Conservation (phyloP, 2,888 invertebrate genomes). For the Ryuthela nishihirai region DNA sequence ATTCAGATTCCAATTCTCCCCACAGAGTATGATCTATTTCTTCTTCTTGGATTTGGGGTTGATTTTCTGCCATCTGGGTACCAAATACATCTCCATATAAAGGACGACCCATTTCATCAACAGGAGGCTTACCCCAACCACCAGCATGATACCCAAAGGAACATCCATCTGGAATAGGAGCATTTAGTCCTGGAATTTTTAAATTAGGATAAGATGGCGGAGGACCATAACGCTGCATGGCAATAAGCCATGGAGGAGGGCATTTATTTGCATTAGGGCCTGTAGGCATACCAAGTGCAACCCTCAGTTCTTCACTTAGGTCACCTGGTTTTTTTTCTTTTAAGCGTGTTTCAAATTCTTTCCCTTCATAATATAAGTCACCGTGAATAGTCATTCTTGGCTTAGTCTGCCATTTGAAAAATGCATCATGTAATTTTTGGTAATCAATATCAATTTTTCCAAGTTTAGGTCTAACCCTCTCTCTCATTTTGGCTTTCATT, state of each 20-base stretch:
- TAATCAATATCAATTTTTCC: constrained; percentile 99
- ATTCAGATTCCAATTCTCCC: constrained; percentile 95
- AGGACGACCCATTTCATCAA: constrained; percentile 96
- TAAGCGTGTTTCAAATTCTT: constrained; percentile 95
- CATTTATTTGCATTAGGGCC: constrained; percentile 65
- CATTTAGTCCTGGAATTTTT: constrained; percentile 67
- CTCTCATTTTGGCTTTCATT: constrained; percentile 94
- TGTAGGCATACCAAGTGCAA: constrained; percentile 97
- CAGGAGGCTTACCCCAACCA: constrained; percentile 99
- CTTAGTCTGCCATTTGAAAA: constrained; percentile 99
- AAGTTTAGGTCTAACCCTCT: constrained; percentile 91
- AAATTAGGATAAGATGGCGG: constrained; percentile 98
- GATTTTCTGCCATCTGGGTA: constrained; percentile 53
- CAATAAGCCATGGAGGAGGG: constrained; percentile 94
- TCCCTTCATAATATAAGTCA: constrained; percentile 97
- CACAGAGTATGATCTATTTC: constrained; percentile 91
- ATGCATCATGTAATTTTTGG: constrained; percentile 98
- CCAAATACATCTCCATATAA: constrained; percentile 99
- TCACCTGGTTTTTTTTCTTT: constrained; percentile 99
- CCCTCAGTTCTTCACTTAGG: constrained; percentile 88
- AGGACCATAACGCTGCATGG: constrained; percentile 97
- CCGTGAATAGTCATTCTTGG: constrained; percentile 99
- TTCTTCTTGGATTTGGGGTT: constrained; percentile 68
- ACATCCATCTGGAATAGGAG: constrained; percentile 95
- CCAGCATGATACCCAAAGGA: constrained; percentile 99